These are phyloP conservation scores for Papilio glaucus DNA, from an alignment of 1,140 invertebrate genomes.

Conservation along the genomic window DNA sequence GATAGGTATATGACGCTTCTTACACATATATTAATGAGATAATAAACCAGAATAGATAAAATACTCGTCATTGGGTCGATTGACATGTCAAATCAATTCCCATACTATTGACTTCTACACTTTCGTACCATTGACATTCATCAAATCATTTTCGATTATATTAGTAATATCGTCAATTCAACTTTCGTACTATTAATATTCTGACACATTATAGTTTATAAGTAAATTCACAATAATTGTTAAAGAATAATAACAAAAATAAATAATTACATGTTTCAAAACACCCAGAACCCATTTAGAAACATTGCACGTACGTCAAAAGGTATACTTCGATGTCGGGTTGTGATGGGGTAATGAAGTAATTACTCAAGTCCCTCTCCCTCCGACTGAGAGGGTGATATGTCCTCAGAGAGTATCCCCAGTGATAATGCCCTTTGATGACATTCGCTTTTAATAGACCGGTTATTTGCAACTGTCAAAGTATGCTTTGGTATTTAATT, in stretches of 20 bases:
- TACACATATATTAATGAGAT: no score
- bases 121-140: background rate
- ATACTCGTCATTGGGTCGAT: no score
- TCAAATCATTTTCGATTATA: background rate
- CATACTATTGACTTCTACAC: background rate
- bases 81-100: no score
- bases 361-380: conserved; percentile 47
- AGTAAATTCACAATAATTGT: background rate
- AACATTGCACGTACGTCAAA: conserved; percentile 38
- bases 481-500: conserved; percentile 34
- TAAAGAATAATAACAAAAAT: background rate
- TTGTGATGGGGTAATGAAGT: conserved; percentile 47
- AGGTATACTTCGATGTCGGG: conserved; percentile 42
- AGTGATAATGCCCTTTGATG: conserved; percentile 38
- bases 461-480: conserved; percentile 36
- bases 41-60: no score
- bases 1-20: no score
- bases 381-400: conserved; percentile 34
- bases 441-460: conserved; percentile 30
- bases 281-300: background rate
- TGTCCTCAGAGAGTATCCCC: conserved; percentile 32
- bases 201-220: background rate
- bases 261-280: no score
- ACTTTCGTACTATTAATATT: background rate
- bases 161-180: background rate